Conservation (phyloP, 2,888 invertebrate genomes). For the Rhagonycha lutea region DNA sequence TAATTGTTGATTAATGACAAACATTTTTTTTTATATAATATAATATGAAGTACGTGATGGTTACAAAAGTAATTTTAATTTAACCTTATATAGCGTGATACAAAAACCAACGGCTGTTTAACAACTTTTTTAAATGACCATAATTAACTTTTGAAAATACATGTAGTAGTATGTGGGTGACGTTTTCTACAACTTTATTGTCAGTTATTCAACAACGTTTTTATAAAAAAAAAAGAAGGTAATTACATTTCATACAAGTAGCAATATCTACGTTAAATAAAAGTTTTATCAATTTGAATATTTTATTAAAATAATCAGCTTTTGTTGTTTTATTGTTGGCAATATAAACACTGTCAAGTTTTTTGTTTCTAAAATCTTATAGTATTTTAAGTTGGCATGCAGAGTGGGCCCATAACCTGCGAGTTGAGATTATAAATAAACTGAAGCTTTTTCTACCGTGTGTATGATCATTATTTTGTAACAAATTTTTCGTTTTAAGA, state of each 20-base stretch:
- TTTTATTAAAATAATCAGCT: conserved; percentile 5
- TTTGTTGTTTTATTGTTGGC: neutral
- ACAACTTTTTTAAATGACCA: conserved; percentile 30
- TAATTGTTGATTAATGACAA: neutral
- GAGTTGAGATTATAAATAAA: neutral
- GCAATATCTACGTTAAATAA: neutral
- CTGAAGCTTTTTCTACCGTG: neutral
- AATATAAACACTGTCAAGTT: neutral
- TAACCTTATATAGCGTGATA: conserved; percentile 21
- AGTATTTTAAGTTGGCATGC: no score
- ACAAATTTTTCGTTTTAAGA: neutral
- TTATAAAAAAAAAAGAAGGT: conserved; percentile 8
- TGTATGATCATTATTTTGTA: neutral
- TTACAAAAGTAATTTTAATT: conserved; percentile 5
- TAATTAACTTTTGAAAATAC: conserved; percentile 30
- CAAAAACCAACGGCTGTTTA: conserved; percentile 26
- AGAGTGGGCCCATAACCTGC: neutral
- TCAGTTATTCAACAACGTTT: conserved; percentile 15
- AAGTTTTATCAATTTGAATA: conserved; percentile 5
- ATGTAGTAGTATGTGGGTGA: conserved; percentile 15
- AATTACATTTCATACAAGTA: conserved; percentile 8
- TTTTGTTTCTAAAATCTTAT: neutral
- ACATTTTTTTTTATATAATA: neutral
- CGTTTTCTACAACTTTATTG: conserved; percentile 13
- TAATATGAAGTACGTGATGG: neutral